These are phyloP conservation scores for Bubalus kerabau DNA, from an alignment of 2,113 vertebrate genomes.

Conservation along the genomic window DNA sequence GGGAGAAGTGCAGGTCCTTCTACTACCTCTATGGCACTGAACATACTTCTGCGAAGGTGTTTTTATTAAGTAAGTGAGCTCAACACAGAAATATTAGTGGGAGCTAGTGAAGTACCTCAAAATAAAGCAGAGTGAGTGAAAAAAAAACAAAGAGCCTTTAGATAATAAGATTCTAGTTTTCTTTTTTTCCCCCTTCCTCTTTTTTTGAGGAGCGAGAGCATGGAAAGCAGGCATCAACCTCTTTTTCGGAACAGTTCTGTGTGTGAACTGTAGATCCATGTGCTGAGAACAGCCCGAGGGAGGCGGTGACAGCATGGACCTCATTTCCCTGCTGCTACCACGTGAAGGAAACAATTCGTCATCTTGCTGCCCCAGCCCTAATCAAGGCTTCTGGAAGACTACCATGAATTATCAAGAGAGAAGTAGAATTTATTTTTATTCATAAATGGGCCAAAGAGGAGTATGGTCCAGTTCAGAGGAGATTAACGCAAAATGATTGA, in stretches of 20 bases:
- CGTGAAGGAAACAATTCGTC: neutral
- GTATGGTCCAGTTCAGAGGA: neutral
- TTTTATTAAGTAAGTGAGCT: conserved; percentile 31
- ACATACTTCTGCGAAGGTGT: neutral
- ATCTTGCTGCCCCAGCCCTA: neutral
- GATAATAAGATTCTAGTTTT: neutral
- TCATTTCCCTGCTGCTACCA: neutral
- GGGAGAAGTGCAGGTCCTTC: neutral
- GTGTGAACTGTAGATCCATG: neutral
- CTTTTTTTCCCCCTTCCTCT: too few species aligned
- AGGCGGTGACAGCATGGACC: neutral
- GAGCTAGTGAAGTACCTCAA: neutral
- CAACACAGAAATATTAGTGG: neutral
- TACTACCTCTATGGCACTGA: neutral
- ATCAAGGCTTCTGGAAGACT: neutral
- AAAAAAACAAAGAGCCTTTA: neutral
- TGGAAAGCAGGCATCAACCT: neutral
- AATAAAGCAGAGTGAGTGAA: neutral
- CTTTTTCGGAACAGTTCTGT: neutral
- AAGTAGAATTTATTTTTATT: conserved; percentile 24
- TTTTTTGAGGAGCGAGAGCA: neutral
- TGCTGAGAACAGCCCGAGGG: neutral
- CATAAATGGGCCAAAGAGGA: neutral
- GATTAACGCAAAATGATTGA: neutral
- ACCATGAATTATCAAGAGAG: neutral